These are phyloP conservation scores for Mycetomoellerius zeteki DNA, from an alignment of 1,140 invertebrate species.

Conservation along the genomic window DNA sequence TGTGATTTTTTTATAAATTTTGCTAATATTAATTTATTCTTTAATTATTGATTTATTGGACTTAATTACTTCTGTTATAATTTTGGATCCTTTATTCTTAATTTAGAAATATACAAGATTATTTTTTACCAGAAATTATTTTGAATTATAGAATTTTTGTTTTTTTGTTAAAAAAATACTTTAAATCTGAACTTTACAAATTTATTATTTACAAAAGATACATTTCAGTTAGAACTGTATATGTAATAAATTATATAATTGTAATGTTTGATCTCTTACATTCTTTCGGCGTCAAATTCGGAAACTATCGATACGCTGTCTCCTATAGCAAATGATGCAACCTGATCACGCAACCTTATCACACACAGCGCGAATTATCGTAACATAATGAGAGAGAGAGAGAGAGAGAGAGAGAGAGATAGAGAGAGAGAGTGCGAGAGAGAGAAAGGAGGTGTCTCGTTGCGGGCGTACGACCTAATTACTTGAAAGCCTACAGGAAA, in stretches of 20 bases:
- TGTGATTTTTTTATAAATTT: too few species aligned
- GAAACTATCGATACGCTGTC: background rate
- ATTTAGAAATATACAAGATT: background rate
- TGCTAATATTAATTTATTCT: background rate
- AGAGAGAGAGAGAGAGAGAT: background rate
- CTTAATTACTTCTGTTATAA: background rate
- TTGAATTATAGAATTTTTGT: background rate
- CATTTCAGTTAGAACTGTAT: background rate
- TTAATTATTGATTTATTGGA: background rate
- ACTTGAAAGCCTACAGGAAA: slow-evolving; percentile 78
- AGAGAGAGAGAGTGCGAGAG: background rate
- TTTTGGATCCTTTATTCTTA: background rate
- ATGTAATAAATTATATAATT: slow-evolving; percentile 1
- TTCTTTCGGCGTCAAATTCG: background rate
- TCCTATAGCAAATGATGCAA: background rate
- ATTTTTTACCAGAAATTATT: background rate
- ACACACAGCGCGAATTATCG: background rate
- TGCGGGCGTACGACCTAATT: slow-evolving; percentile 79
- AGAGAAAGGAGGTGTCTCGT: slow-evolving; percentile 55
- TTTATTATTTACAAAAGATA: background rate
- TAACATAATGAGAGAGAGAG: slow-evolving; percentile 13
- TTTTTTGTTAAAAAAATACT: background rate
- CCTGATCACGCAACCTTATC: slow-evolving; percentile 5
- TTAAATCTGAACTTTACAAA: background rate
- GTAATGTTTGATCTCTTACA: background rate